Conservation (phyloP, 2,797 vertebrate genomes). For the Fistularia tabacaria region DNA sequence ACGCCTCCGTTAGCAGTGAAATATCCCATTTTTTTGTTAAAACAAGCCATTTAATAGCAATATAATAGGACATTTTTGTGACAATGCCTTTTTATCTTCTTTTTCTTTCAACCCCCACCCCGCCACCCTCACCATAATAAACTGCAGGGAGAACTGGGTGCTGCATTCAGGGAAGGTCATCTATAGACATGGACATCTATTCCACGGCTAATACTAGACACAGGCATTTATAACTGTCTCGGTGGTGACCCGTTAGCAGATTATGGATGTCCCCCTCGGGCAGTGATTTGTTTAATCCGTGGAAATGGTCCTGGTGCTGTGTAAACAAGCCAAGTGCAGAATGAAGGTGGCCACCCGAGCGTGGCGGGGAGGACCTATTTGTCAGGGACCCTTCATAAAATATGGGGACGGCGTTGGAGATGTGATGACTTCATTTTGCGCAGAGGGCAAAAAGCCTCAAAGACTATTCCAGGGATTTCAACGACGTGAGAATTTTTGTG, state of each 20-base stretch:
- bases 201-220: slow-evolving; percentile 59
- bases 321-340: slow-evolving; percentile 97
- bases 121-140: slow-evolving; percentile 18
- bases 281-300: slow-evolving; percentile 98
- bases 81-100: slow-evolving; percentile 21
- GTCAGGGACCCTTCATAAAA: slow-evolving; percentile 94
- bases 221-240: slow-evolving; percentile 80
- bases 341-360: slow-evolving; percentile 89
- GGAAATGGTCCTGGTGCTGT: slow-evolving; percentile 93
- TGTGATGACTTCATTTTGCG: slow-evolving; percentile 95
- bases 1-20: slow-evolving; percentile 1
- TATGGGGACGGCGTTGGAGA: slow-evolving; percentile 80
- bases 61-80: slow-evolving; percentile 16
- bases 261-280: slow-evolving; percentile 92
- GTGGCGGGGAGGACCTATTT: slow-evolving; percentile 89
- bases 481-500: not conserved
- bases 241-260: slow-evolving; percentile 85
- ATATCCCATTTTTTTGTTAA: slow-evolving; percentile 12
- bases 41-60: slow-evolving; percentile 32
- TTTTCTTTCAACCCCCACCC: not conserved
- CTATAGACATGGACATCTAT: slow-evolving; percentile 75
- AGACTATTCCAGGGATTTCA: slow-evolving; percentile 55
- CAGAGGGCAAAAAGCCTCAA: slow-evolving; percentile 82
- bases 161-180: slow-evolving; percentile 83
- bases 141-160: slow-evolving; percentile 23